Base-by-base conservation (phyloP, 2,113 vertebrate species). In the Acrocephalus arundinaceus region DNA sequence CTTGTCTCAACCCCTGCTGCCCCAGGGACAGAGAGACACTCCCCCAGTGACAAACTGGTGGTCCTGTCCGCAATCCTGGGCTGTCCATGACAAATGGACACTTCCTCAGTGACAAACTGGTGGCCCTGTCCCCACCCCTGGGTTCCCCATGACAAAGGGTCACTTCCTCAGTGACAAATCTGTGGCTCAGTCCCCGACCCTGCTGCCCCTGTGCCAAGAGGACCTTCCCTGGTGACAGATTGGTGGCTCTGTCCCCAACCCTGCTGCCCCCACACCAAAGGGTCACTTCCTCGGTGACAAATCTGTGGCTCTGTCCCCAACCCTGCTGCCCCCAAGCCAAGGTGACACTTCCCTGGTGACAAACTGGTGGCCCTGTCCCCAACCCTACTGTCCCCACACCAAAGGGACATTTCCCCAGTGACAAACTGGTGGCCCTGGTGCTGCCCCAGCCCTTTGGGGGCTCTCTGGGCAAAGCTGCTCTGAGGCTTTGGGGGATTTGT, bases 381-480 rank as follows among this genome's bases (percentile, higher is more conserved):
- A 39, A 1, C 11, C 17, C 59, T 62, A 14, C 4, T 3, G 5
- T 3, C 25, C 6, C 37, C 39, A 41, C 2, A 18, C 35, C 9
- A 9, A n/a, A 30, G 9, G 15, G 15, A 25, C 27, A 9, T 11
- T 66, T 31, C 11, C 43, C 22, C 1, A 1, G 43, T 46, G 21
- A 8, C 10, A 48, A 17, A 24, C 2, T 54, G 28, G 16, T 54
- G 48, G 54, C 49, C 15, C 25, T 3, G 21, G 22, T 70, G 79
- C 54, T 73, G 51, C 14, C 7, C 1, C 54, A 11, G 39, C 67
- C 80, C 49, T 28, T 18, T 4, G 9, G 27, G 37, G 28, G 15
- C 23, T 70, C 39, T 23, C 27, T 5, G 55, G 31, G 57, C 19
- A 7, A 33, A 63, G 20, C 14, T 28, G 1, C n/a, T 4, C 65